Evolutionary conservation across 2,888 invertebrate species (phyloP).

Genomic region (Cheilosia variabilis): DNA sequence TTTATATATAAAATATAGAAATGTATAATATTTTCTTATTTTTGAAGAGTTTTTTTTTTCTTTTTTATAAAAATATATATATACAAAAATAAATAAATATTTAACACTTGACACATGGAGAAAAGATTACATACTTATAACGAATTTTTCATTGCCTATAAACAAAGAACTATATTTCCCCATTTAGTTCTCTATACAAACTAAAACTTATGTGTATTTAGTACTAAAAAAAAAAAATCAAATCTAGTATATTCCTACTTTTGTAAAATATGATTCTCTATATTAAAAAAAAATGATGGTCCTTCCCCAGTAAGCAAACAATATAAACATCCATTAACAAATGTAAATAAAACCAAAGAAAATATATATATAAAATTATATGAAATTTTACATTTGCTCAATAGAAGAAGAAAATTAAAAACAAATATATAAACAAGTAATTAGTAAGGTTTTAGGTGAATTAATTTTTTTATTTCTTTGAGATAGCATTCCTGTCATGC

Average conservation of each 20-base stretch:
- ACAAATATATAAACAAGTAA: conserved; percentile 13
- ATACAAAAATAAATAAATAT: conserved; percentile 9
- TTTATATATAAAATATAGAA: conserved; percentile 22
- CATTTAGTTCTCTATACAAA: conserved; percentile 73
- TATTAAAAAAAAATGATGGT: conserved; percentile 1
- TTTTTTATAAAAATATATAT: conserved; percentile 14
- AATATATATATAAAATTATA: conserved; percentile 10
- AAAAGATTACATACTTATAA: conserved; percentile 29
- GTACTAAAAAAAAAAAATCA: conserved; percentile 14
- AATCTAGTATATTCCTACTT: conserved; percentile 28
- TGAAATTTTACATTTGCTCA: conserved; percentile 59
- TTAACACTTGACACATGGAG: neutral
- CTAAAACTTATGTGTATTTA: conserved; percentile 49
- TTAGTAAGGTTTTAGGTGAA: conserved; percentile 65
- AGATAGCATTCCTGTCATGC: neutral
- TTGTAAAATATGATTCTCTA: conserved; percentile 35
- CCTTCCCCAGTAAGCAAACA: neutral
- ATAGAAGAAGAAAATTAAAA: conserved; percentile 26
- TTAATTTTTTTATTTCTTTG: neutral
- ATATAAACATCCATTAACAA: conserved; percentile 4
- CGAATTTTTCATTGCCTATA: conserved; percentile 71
- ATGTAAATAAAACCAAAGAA: conserved; percentile 34
- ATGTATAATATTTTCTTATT: conserved; percentile 31
- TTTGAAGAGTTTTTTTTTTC: conserved; percentile 29
- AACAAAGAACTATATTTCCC: conserved; percentile 54